Conservation (phyloP, 2,113 vertebrate species). For the Catagonus wagneri region DNA sequence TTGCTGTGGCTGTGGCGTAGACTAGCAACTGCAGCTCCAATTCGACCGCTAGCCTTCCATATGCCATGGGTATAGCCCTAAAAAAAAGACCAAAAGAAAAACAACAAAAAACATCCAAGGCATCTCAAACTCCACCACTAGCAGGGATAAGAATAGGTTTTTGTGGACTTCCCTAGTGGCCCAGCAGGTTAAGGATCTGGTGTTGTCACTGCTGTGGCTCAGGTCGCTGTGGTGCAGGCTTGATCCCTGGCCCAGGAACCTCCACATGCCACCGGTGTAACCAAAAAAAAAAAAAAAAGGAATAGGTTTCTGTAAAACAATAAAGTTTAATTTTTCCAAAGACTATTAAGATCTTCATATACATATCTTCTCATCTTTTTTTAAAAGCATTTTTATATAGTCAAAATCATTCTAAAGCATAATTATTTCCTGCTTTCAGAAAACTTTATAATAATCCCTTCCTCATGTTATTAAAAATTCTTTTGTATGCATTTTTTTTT, state of each 20-base stretch:
- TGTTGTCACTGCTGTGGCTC: too few species aligned
- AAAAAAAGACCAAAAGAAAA: too few species aligned
- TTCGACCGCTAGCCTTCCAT: too few species aligned
- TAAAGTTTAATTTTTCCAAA: background rate
- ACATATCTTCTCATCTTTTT: background rate
- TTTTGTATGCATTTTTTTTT: background rate
- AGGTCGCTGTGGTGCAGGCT: too few species aligned
- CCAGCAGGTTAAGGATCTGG: too few species aligned
- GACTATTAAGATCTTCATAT: slow-evolving; percentile 25
- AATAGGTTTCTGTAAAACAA: background rate
- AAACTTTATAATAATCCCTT: slow-evolving; percentile 34
- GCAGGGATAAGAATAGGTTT: background rate
- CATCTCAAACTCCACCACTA: background rate
- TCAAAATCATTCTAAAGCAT: background rate
- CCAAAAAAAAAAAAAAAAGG: background rate
- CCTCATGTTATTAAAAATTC: background rate
- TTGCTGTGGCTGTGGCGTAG: too few species aligned
- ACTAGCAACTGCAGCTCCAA: too few species aligned
- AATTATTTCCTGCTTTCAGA: slow-evolving; percentile 19
- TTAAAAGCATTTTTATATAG: background rate
- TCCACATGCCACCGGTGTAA: too few species aligned
- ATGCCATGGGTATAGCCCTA: too few species aligned
- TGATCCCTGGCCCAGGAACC: too few species aligned
- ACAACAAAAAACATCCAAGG: background rate
- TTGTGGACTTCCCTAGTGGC: background rate